Conservation (phyloP, 2,888 invertebrate species). For the Entomobrya multifasciata region DNA sequence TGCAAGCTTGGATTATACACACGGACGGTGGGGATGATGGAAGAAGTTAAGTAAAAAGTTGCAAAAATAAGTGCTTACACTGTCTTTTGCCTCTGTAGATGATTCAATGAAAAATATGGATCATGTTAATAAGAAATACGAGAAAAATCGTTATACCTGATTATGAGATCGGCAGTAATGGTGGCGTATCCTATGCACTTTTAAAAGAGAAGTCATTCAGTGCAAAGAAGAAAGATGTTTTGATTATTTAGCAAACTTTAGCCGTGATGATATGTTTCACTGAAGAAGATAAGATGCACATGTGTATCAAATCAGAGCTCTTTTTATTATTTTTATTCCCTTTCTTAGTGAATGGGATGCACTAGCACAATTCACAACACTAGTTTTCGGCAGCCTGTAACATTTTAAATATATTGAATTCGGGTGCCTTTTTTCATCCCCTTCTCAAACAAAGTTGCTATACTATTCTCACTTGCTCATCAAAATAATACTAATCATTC, state of each 20-base stretch:
- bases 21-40: background rate
- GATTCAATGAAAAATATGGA: background rate
- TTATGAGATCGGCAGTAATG: background rate
- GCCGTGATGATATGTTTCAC: conserved; percentile 20
- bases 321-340: no score
- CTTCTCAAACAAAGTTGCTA: background rate
- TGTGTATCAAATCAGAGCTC: no score
- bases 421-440: background rate
- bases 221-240: background rate
- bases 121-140: background rate
- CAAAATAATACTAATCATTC: conserved; percentile 19
- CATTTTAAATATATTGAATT: conserved; percentile 29
- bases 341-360: background rate
- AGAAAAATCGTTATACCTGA: background rate
- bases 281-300: no score
- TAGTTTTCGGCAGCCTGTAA: conserved; percentile 16
- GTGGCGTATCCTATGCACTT: background rate
- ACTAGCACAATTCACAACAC: background rate
- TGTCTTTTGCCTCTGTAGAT: background rate
- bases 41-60: background rate
- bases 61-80: conserved; percentile 3
- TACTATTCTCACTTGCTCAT: background rate
- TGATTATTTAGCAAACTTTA: conserved; percentile 33
- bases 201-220: background rate
- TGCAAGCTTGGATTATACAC: conserved; percentile 2